Evolutionary conservation across 2,888 invertebrate genomes (phyloP).

Genomic region (Escarpia spicata): DNA sequence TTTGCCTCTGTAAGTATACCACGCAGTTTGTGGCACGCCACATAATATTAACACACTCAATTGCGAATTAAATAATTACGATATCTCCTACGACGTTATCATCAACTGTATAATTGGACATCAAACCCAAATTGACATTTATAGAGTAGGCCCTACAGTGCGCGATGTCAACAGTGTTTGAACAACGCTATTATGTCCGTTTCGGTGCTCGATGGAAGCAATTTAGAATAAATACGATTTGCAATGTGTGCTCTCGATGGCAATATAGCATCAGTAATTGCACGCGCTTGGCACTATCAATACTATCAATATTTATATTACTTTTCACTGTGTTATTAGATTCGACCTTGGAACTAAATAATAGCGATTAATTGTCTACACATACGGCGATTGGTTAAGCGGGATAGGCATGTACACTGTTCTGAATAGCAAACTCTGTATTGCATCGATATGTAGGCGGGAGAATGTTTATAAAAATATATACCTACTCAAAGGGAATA

Average conservation of each 20-base stretch:
- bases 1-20: background rate
- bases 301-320: background rate
- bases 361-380: background rate
- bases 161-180: background rate
- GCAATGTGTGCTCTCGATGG: background rate
- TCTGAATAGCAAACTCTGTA: background rate
- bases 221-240: background rate
- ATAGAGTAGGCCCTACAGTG: background rate
- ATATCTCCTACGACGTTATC: background rate
- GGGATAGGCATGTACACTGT: background rate
- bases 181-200: background rate
- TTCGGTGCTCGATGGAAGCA: background rate
- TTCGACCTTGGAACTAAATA: background rate
- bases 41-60: background rate
- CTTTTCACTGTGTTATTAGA: conserved; percentile 5
- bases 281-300: background rate
- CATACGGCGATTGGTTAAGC: background rate
- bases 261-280: background rate
- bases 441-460: background rate
- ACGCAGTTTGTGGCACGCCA: background rate
- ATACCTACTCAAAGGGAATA: background rate
- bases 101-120: background rate
- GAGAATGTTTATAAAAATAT: background rate
- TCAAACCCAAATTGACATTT: background rate
- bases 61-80: background rate